Evolutionary conservation across 2,797 vertebrate genomes (phyloP), one percentile per base, ranked within the genome.

Genomic region (Hoplostethus atlanticus): DNA sequence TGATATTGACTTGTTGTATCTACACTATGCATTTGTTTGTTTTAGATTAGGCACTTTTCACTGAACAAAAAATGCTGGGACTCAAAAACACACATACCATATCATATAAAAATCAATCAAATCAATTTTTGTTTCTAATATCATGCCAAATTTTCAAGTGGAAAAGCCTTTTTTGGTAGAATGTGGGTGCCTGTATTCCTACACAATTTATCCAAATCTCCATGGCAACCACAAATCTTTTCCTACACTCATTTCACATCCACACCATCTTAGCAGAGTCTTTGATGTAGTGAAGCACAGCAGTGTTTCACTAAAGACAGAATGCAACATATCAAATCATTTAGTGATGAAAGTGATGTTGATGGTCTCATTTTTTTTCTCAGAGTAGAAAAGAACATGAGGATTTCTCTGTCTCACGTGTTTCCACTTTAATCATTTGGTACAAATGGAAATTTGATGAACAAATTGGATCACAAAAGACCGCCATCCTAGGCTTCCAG

Each of bases 371-470:
- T 9, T 4, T 34, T 15, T 17, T 28, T 36, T 30, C 12, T 17
- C 28, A 28, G 1, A 56, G 6, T 6, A 13, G 11, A 53, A 25
- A 44, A 11, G 3, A 25, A 10, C 9, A 8, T 5, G 15, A 48
- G 71, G 55, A 16, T 51, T 54, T 69, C 63, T 59, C 21, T 15
- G 10, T 46, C 46, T 68, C 61, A 52, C 75, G 61, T 73, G 48
- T 76, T 74, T 44, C 46, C 47, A 47, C 62, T 72, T 83, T 42
- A 82, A 77, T 83, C 68, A 83, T 84, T 86, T 58, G 73, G 30
- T 74, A 50, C 52, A 51, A 55, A 68, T 87, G 46, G 79, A 87
- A 73, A 42, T 75, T 84, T 87, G 71, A 89, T 77, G 62, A 88
- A 77, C 69, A 77, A 71, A 68, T 70, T 81, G 81, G 48, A 86